Base-by-base conservation (phyloP, 1,140 invertebrate genomes). In the Drosophila jambulina region DNA sequence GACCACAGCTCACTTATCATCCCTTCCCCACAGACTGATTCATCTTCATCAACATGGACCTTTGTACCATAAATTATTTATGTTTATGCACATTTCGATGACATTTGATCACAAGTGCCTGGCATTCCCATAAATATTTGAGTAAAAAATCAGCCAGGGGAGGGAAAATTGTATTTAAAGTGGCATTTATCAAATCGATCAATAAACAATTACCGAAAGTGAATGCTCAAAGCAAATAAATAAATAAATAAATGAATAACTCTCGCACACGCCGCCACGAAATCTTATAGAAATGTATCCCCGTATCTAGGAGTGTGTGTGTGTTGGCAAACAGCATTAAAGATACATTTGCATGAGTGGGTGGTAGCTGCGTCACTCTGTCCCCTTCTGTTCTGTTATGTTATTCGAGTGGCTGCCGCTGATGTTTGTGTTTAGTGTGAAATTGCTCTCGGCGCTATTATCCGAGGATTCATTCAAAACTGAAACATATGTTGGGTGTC, bases 401-500 rank as follows among this genome's bases (percentile, higher is more conserved):
- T 17, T 34, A 43, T 56, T 68, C 19, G 67, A 70, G 67, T 69
- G 67, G 48, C 67, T 67, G 40, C 63, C 46, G 45, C 45, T 15
- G 43, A 83, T 84, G 80, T 80, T 83, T 81, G 76, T 80, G 82
- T 81, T 82, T 85, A 78, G 82, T 81, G 78, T 62, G 53, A 85
- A 85, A 85, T 85, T 78, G 82, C 74, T 85, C 64, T 56, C 29
- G n/a, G 36, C 54, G 46, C 70, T 74, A 81, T 86, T 85, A 78
- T 81, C 64, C 78, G 49, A 81, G 82, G 71, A 85, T 76, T 85
- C 82, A 85, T 85, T 85, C 68, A 85, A 75, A 85, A 76, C 70
- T 86, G 68, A 78, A 85, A 86, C 82, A 85, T 85, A 85, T 85
- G 82, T 81, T 82, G 82, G 68, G 82, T 81, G 82, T 85, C 82